Conservation (phyloP, 1,140 invertebrate species). For the Drosophila sproati region DNA sequence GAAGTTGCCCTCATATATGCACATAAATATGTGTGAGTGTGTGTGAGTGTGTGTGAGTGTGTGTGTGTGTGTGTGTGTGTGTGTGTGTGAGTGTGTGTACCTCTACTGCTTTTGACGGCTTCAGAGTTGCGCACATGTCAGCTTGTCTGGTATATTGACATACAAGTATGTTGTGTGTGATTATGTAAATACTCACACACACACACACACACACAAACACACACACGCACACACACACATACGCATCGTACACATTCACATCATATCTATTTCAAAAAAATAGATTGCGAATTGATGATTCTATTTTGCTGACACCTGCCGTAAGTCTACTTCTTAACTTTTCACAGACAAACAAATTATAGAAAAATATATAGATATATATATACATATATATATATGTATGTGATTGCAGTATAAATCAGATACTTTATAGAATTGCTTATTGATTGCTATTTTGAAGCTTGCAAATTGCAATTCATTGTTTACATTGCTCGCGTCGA, state of each 20-base stretch:
- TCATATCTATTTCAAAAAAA: not conserved
- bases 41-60: not conserved
- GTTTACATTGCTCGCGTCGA: not conserved
- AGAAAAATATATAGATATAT: too few species aligned
- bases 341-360: not conserved
- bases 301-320: not conserved
- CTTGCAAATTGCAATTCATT: not conserved
- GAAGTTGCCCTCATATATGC: constrained; percentile 7
- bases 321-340: not conserved
- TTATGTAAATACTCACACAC: constrained; percentile 7
- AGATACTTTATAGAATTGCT: too few species aligned
- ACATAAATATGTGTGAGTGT: not conserved
- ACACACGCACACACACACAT: not conserved
- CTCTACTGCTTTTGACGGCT: constrained; percentile 12
- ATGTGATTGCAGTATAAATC: too few species aligned
- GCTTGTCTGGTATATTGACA: constrained; percentile 19
- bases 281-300: not conserved
- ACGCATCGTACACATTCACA: not conserved
- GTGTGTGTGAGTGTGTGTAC: not conserved
- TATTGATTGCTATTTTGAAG: too few species aligned
- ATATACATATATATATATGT: too few species aligned
- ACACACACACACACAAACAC: constrained; percentile 9
- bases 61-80: not conserved
- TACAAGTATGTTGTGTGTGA: constrained; percentile 13
- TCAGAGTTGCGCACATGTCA: constrained; percentile 31